phyloP scores from a whole-genome alignment of 2,888 invertebrate species.

The Stramonita haemastoma region DNA sequence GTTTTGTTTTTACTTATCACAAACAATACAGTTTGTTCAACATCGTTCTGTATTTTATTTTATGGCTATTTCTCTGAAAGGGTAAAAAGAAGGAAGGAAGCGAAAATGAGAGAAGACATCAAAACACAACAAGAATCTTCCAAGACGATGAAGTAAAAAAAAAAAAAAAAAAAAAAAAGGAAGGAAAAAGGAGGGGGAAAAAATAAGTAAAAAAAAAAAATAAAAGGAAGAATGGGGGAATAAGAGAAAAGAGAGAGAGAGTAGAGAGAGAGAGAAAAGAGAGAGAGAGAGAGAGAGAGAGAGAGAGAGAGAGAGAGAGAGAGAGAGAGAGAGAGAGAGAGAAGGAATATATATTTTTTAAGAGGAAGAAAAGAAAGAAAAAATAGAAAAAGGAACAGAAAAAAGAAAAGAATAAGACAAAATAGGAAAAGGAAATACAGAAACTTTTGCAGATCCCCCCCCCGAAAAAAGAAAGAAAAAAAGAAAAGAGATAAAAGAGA shows the following conservation, averaged over 20 bases:
- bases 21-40: background rate
- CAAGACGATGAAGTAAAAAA: background rate
- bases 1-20: background rate
- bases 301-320: too few species aligned
- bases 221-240: background rate
- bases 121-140: background rate
- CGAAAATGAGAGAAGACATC: background rate
- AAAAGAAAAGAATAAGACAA: too few species aligned
- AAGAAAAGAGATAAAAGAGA: too few species aligned
- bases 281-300: background rate
- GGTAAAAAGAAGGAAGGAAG: background rate
- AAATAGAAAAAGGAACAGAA: too few species aligned
- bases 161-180: background rate
- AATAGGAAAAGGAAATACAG: too few species aligned
- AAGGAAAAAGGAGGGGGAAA: background rate
- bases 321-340: background rate
- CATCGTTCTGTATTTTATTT: background rate
- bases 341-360: too few species aligned
- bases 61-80: background rate
- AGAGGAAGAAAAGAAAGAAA: too few species aligned
- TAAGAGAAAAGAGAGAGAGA: background rate
- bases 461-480: too few species aligned
- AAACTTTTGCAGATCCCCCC: too few species aligned
- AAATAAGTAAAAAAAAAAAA: background rate
- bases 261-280: background rate